phyloP scores from a whole-genome alignment of 2,113 vertebrate species.

The Miniopterus natalensis region DNA sequence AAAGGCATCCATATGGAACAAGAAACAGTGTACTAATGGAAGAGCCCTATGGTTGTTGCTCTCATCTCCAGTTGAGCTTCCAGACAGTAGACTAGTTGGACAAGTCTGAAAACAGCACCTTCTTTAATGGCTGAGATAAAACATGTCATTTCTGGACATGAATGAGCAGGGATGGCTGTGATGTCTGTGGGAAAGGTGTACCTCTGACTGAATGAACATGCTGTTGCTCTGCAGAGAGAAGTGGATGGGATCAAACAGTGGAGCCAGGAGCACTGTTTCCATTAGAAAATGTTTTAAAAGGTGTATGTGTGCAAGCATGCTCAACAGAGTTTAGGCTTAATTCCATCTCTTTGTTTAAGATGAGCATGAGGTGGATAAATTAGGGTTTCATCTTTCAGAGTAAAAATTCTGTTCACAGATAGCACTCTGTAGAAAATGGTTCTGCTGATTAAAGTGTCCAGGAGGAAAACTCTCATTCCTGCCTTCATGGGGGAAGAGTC shows the following conservation, averaged over 20 bases:
- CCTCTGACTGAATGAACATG: slow-evolving; percentile 65
- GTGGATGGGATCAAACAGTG: background rate
- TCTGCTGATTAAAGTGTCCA: background rate
- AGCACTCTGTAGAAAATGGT: background rate
- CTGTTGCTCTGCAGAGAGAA: slow-evolving; percentile 63
- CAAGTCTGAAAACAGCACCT: slow-evolving; percentile 54
- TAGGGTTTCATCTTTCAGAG: background rate
- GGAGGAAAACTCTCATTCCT: background rate
- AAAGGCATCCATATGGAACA: slow-evolving; percentile 66
- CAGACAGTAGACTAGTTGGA: slow-evolving; percentile 44
- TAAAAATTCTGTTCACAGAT: background rate
- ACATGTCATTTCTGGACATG: slow-evolving; percentile 24
- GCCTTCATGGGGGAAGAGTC: background rate
- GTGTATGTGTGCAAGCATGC: background rate
- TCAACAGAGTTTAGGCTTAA: background rate
- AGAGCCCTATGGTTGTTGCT: background rate
- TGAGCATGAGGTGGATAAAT: background rate
- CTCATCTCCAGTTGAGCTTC: slow-evolving; percentile 50
- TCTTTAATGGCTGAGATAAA: slow-evolving; percentile 74
- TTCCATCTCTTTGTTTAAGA: slow-evolving; percentile 27
- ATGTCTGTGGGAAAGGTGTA: slow-evolving; percentile 20
- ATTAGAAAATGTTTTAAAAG: background rate
- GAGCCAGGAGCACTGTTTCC: background rate
- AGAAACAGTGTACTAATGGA: slow-evolving; percentile 4
- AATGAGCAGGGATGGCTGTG: slow-evolving; percentile 31